A percentile compares a stretch with the other conserved stretches of the same genome.
These are phyloP conservation scores for Acleris literana DNA, from an alignment of 2,888 invertebrate genomes.

Conservation along the genomic window DNA sequence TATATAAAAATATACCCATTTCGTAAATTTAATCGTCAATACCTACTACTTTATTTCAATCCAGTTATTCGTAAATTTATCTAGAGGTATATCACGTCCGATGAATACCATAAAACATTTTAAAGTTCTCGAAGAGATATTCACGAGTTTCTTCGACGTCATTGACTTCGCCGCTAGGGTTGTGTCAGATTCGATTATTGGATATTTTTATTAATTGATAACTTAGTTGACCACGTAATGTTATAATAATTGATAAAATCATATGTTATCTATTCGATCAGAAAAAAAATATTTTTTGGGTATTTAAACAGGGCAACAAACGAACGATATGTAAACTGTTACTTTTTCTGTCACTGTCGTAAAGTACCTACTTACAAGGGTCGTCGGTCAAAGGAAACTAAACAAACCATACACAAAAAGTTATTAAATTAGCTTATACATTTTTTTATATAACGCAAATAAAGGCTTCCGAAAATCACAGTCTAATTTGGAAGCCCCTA, in stretches of 20 bases:
- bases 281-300: too few relatives aligned
- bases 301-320: too few relatives aligned
- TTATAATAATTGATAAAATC: too few relatives aligned
- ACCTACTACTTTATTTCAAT: slow-evolving; percentile 52
- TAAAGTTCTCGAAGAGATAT: slow-evolving; percentile 72
- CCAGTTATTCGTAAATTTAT: slow-evolving; percentile 59
- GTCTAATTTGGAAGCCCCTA: background rate
- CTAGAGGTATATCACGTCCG: slow-evolving; percentile 68
- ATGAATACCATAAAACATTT: slow-evolving; percentile 75
- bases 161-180: slow-evolving; percentile 47
- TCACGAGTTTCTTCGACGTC: slow-evolving; percentile 62
- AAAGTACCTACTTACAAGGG: too few relatives aligned
- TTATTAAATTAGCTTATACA: too few relatives aligned
- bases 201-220: too few relatives aligned
- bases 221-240: too few relatives aligned
- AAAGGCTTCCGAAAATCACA: background rate
- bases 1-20: background rate
- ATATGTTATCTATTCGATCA: too few relatives aligned
- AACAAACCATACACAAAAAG: too few relatives aligned
- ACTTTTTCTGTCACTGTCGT: too few relatives aligned
- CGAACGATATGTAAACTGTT: background rate
- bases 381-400: too few relatives aligned
- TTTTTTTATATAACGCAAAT: too few relatives aligned
- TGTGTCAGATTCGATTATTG: background rate
- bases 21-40: slow-evolving; percentile 10